Evolutionary conservation across 2,888 invertebrate species (phyloP), one percentile per base, ranked within the genome.

Genomic region (Euclidia mi): DNA sequence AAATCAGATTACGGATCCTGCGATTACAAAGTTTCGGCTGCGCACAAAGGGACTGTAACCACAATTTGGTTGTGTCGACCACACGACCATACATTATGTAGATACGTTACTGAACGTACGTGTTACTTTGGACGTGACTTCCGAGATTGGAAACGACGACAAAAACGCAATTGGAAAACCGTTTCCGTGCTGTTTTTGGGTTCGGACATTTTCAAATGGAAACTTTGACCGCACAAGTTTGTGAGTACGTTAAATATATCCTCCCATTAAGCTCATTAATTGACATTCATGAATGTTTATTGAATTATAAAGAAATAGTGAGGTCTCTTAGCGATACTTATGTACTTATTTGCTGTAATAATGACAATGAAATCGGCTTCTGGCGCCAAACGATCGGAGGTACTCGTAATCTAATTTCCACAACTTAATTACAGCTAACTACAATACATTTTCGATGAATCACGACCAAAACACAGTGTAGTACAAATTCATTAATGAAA

Each of bases 1-100:
- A 89, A 91, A 90, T 88, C 87, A 85, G 91, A 91, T 91, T 90
- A 91, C 77, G 79, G 81, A 80, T 84, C 86, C 85, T 82, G 87
- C 83, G 87, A 89, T 91, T 89, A 88, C 78, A 81, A 91, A 93
- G 89, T 92, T 93, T 85, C 78, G 82, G 84, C 75, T 58, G 71
- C 62, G 73, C 65, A 78, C 81, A 83, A 86, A 87, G 84, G 77
- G 81, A 73, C 61, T 71, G 78, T 65, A 71, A 84, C 84, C 85
- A 76, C 85, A 83, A 80, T 57, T 71, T 73, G 65, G 73, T 68
- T 58, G 77, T 63, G 61, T 64, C 67, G 71, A 89, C 89, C 89
- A 87, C 89, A 87, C 79, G 68, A 69, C 76, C 81, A 83, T 83
- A 70, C 78, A 80, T 76, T 72, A 81, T 75, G 57, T 63, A 73